Base-by-base conservation (phyloP, 2,113 vertebrate species). In the Brachirus orientalis region DNA sequence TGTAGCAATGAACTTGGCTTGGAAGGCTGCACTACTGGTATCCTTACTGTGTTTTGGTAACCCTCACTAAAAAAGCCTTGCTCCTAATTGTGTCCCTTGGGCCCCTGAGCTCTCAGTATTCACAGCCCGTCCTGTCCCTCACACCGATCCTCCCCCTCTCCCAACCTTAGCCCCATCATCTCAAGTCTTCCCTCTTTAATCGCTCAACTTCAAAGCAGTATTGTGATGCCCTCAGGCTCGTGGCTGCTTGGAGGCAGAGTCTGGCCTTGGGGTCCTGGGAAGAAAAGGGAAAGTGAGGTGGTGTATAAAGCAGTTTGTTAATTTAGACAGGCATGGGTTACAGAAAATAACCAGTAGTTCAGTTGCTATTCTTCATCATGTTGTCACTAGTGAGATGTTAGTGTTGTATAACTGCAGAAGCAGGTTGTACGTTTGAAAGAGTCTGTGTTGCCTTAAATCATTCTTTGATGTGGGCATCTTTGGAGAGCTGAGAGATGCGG, bases 81-180 rank as follows among this genome's bases (percentile, higher is more conserved):
- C 64, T 79, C 82, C 70, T 93, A 92, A 92, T 92, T 91, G 87
- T 79, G 77, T 91, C 90, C 88, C 88, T 45, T 5, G 82, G 81
- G 91, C 65, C 72, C 72, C 70, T 20, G 7, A 59, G 82, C 71
- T 78, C 68, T 79, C 75, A 79, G 79, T 78, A 79, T 82, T 88
- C 89, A 74, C 82, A 82, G 80, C 74, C 63, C 68, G 87, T 82
- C 74, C 89, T 87, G 86, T 90, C 87, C 81, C 86, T 87, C 82
- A 28, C 8, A 38, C 78, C 79, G 79, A 86, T 77, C 87, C 79
- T 66, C 65, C 79, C 73, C 72, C 73, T 76, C 84, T 79, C 63
- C 59, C 71, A 81, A 69, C 72, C 65, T 60, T 75, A 86, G 67
- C 66, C 80, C 72, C 80, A 72, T 90, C 85, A 86, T 83, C 80